Percentiles rank a stretch among this genome's conserved stretches.
These are phyloP conservation scores for Anisognathus igniventris DNA, from an alignment of 2,797 vertebrate genomes.

Conservation along the genomic window DNA sequence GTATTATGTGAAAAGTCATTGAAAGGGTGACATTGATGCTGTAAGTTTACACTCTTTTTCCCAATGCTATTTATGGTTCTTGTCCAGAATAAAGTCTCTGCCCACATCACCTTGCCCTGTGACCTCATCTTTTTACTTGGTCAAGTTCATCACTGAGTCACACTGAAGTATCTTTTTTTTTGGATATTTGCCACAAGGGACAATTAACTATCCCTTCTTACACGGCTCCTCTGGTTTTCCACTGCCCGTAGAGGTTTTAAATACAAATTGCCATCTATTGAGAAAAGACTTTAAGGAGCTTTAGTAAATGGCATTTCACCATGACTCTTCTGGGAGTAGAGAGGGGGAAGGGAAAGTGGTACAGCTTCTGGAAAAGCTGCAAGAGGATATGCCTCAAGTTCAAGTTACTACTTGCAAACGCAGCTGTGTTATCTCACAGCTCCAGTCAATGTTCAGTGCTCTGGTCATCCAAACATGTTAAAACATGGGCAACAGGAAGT, in stretches of 20 bases:
- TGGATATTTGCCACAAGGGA: background rate
- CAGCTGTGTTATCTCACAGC: background rate
- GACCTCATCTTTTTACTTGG: background rate
- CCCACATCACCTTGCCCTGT: background rate
- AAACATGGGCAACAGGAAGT: background rate
- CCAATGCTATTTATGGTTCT: background rate
- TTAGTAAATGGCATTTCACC: background rate
- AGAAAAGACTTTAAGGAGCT: slow-evolving; percentile 15
- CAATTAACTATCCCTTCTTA: background rate
- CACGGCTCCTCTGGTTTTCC: background rate
- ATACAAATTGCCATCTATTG: background rate
- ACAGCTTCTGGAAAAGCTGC: background rate
- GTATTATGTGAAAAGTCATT: background rate
- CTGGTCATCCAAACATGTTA: background rate
- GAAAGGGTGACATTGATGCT: background rate
- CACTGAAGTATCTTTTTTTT: background rate
- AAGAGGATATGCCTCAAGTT: background rate
- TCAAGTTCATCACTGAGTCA: background rate
- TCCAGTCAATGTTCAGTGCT: background rate
- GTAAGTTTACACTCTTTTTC: background rate
- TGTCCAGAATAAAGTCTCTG: background rate
- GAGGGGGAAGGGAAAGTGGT: rapidly evolving
- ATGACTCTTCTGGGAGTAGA: background rate
- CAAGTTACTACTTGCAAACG: background rate
- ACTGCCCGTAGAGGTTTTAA: background rate